phyloP scores from a whole-genome alignment of 2,113 vertebrate species.

The Ctenodactylus gundi region DNA sequence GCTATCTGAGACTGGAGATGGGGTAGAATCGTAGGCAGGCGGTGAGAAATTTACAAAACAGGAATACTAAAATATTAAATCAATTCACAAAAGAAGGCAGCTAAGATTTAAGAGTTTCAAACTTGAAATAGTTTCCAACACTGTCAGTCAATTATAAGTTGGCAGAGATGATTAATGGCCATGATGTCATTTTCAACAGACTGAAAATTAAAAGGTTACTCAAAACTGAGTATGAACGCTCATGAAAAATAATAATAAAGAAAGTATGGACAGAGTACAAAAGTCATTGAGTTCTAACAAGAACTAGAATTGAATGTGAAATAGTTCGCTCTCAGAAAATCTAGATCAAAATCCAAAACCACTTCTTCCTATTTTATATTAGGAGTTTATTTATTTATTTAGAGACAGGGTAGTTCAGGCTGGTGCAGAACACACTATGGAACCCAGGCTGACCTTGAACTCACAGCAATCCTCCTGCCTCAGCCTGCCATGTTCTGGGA shows the following conservation, averaged over 20 bases:
- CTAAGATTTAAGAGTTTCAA: slow-evolving; percentile 56
- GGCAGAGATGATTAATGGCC: slow-evolving; percentile 37
- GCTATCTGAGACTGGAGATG: slow-evolving; percentile 21
- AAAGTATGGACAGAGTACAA: not conserved
- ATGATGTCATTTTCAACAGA: slow-evolving; percentile 8
- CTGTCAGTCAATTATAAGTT: slow-evolving; percentile 44
- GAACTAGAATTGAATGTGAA: not conserved
- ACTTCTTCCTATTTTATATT: not conserved
- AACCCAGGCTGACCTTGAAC: no score
- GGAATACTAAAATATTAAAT: not conserved
- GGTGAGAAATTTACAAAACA: not conserved
- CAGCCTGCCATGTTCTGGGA: no score
- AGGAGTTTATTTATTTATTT: no score
- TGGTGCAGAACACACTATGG: no score
- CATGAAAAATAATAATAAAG: not conserved
- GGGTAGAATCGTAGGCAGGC: not conserved
- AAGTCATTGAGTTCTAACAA: not conserved
- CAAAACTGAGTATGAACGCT: not conserved
- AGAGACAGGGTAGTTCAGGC: no score
- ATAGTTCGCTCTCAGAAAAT: not conserved
- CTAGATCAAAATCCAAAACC: not conserved
- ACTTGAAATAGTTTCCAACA: slow-evolving; percentile 47
- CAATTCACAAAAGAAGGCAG: slow-evolving; percentile 55
- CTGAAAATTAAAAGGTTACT: not conserved
- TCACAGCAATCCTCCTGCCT: no score